Evolutionary conservation across 2,888 invertebrate species (phyloP), one percentile per base, ranked within the genome.

Genomic region (Gortyna flavago): DNA sequence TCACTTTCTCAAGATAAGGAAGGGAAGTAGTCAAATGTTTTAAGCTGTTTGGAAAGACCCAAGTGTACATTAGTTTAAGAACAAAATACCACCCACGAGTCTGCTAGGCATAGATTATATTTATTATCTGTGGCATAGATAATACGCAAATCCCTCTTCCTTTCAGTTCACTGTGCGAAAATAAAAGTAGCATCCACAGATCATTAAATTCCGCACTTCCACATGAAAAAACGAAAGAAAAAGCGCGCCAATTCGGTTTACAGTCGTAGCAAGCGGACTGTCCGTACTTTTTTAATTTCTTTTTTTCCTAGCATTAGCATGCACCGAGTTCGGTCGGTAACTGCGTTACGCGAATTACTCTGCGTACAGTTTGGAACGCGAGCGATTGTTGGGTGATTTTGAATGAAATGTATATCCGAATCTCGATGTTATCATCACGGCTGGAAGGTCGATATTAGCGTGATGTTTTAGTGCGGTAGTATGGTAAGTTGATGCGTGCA

Each of bases 321-420:
- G 95, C 95, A 92, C 91, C 89, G 90, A 89, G 93, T 92, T 92
- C 92, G 91, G 91, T 91, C 93, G 90, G 94, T 95, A 95, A 95
- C 94, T 91, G 92, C 92, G 94, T 95, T 95, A 95, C 91, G 92
- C 86, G 88, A 90, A 86, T 90, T 89, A 90, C 89, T 86, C 87
- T 80, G 80, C 82, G 83, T 84, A 85, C 84, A 85, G 83, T 83
- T 79, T 72, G 75, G 72, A 70, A 78, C 80, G 72, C 66, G 61
- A 75, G 48, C 77, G 88, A 84, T 81, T 84, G 85, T 82, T 80
- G 76, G 76, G 64, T 79, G 82, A 86, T 79, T 83, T 66, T 77
- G 78, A 41, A 68, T 32, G 38, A 48, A 35, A 68, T 62, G 29
- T 66, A 21, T n/a, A 79, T n/a, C 0, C 67, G 9, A 88, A 75